Base-by-base conservation (phyloP, 2,113 vertebrate species). In the Megaptera novaeangliae region DNA sequence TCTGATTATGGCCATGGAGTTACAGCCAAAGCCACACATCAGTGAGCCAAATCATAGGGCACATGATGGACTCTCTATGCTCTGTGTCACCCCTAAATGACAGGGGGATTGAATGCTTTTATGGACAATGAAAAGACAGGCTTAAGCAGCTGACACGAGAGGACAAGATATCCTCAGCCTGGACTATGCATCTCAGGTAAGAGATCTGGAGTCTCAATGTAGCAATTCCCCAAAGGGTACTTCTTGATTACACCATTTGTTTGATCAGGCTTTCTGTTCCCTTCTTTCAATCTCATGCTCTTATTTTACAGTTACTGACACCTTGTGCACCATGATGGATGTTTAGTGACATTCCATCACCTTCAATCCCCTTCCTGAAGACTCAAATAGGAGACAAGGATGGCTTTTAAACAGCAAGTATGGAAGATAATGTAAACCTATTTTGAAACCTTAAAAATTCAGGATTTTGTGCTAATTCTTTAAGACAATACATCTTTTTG, bases 241-340 rank as follows among this genome's bases (percentile, higher is more conserved):
- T 68, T 82, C 11, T 88, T 8, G 18, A 34, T 61, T 23, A 78
- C 29, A 36, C 0, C 2, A 4, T 27, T 8, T 69, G 31, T n/a
- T 52, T 18, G 21, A 34, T 63, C 10, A n/a, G 1, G 21, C n/a
- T 71, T 8, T 61, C n/a, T 55, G 63, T 64, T 3, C 15, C 59
- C 4, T 93, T 81, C 81, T n/a, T 86, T 61, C 59, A 57, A 44
- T 20, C 8, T 11, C 27, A 20, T 52, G 36, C 23, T 77, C 59
- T 77, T 21, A 21, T n/a, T 55, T 93, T 77, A 66, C 3, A 46
- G 8, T 57, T 88, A 68, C 34, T 49, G 52, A 63, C 14, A 41
- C 7, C 0, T 88, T 29, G 9, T 21, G 14, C 1, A 44, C 6
- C 21, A 11, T 64, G 31, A 4, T 23, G 20, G 20, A 52, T 0